Evolutionary conservation across 2,113 vertebrate species (phyloP).

Genomic region (Calonectris borealis): DNA sequence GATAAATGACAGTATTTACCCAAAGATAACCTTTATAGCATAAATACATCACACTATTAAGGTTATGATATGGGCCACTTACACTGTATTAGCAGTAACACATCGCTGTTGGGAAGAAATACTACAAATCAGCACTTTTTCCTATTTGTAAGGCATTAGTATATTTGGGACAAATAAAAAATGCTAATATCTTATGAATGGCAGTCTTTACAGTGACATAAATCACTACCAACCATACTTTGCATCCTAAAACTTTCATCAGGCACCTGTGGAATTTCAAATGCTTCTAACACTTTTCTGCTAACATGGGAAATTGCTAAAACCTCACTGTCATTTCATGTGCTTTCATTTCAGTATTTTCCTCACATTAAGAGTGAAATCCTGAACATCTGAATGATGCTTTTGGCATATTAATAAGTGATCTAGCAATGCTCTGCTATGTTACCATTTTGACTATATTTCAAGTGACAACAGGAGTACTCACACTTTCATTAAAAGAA

Average conservation of each 20-base stretch:
- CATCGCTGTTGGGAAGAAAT: background rate
- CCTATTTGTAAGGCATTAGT: background rate
- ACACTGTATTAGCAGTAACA: background rate
- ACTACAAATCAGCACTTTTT: background rate
- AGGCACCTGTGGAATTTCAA: background rate
- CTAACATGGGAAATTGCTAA: background rate
- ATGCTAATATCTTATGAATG: background rate
- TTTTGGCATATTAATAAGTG: background rate
- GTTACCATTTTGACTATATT: background rate
- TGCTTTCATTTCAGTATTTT: background rate
- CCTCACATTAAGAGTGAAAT: background rate
- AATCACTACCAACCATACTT: background rate
- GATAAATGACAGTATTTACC: background rate
- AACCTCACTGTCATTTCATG: background rate
- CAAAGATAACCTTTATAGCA: background rate
- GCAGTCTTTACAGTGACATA: background rate
- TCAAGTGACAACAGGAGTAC: background rate
- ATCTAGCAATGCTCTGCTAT: background rate
- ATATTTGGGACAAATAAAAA: background rate
- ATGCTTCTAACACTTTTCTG: background rate
- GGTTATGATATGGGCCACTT: background rate
- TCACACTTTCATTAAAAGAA: background rate
- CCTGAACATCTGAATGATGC: background rate
- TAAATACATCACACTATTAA: background rate
- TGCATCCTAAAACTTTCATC: background rate